phyloP scores from a whole-genome alignment of 2,113 vertebrate species.

The Monarcha castaneiventris region DNA sequence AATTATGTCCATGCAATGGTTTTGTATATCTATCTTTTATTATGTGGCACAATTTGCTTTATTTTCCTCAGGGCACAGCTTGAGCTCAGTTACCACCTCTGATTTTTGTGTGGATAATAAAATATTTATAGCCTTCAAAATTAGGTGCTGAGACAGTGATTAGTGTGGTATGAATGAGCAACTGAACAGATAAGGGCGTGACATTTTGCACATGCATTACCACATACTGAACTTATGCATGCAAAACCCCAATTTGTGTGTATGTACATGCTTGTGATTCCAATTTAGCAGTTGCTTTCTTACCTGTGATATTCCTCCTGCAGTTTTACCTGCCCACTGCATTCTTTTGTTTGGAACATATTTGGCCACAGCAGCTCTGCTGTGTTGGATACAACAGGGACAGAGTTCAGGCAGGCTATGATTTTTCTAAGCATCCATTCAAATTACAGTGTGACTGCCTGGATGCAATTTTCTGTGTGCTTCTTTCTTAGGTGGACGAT shows the following conservation, averaged over 20 bases:
- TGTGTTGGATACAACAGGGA: background rate
- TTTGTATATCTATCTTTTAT: constrained; percentile 43
- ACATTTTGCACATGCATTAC: constrained; percentile 36
- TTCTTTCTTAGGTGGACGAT: background rate
- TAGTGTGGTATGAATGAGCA: constrained; percentile 13
- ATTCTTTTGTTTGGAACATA: background rate
- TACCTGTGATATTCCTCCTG: background rate
- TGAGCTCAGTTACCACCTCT: constrained; percentile 62
- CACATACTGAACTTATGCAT: background rate
- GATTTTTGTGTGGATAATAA: constrained; percentile 66
- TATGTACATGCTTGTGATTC: background rate
- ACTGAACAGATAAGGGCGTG: constrained; percentile 33
- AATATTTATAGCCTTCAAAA: constrained; percentile 63
- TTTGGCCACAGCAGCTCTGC: background rate
- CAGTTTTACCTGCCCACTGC: background rate
- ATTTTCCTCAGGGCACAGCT: constrained; percentile 52
- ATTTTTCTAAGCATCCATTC: background rate
- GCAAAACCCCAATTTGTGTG: constrained; percentile 1
- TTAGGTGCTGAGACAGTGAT: constrained; percentile 52
- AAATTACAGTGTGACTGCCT: background rate
- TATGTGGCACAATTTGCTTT: constrained; percentile 53
- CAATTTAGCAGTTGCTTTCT: background rate
- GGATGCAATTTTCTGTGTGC: background rate
- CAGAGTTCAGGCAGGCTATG: background rate
- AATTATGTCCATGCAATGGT: constrained; percentile 42